A percentile compares a stretch with the other conserved stretches of the same genome.
Evolutionary conservation across 2,113 vertebrate genomes (phyloP).

Genomic region (Coreoperca whiteheadi): DNA sequence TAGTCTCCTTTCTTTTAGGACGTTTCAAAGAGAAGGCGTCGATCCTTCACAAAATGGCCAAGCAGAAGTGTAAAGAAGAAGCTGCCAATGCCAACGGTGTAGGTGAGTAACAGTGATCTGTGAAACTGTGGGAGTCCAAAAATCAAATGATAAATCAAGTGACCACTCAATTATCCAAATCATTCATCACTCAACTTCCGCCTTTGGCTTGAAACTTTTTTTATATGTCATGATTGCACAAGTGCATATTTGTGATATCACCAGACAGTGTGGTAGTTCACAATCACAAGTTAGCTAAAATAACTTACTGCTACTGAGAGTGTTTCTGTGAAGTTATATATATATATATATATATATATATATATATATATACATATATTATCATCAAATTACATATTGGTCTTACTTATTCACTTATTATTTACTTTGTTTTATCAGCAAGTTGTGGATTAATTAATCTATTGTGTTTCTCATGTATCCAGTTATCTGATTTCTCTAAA

Average conservation of each 20-base stretch:
- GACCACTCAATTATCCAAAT: not conserved
- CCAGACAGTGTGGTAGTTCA: not conserved
- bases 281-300: not conserved
- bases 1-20: conserved; percentile 82
- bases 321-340: not conserved
- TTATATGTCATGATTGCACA: not conserved
- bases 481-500: not conserved
- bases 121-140: not conserved
- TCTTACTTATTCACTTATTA: not conserved
- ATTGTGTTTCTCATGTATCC: not conserved
- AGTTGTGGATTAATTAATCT: not conserved
- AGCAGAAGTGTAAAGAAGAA: conserved; percentile 93
- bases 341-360: too few species aligned
- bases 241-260: not conserved
- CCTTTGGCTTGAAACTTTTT: not conserved
- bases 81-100: conserved; percentile 84
- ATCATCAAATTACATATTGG: not conserved
- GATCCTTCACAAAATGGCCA: conserved; percentile 96
- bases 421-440: not conserved
- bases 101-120: conserved; percentile 62
- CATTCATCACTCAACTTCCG: not conserved
- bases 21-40: conserved; percentile 95
- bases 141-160: not conserved
- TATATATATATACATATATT: too few species aligned
- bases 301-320: not conserved